Conservation (phyloP, 2,888 invertebrate genomes). For the Dastarcus helophoroides region DNA sequence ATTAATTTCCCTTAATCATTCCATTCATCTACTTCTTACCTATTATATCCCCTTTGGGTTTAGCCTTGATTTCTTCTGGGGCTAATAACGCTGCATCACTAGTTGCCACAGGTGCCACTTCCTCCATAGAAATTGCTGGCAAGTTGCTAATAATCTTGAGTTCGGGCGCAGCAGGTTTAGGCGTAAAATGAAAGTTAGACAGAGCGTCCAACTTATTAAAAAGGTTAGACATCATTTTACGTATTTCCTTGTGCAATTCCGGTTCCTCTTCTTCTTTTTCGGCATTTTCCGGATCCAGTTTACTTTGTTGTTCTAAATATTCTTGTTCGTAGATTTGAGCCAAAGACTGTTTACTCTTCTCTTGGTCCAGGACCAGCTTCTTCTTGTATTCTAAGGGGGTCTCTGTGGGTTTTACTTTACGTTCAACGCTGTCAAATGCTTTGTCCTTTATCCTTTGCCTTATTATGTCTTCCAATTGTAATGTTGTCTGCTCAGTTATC, state of each 20-base stretch:
- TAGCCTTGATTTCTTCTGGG: constrained; percentile 76
- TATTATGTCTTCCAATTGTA: constrained; percentile 84
- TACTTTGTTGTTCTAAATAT: constrained; percentile 57
- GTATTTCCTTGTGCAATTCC: constrained; percentile 67
- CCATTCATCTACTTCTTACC: constrained; percentile 18
- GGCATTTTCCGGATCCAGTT: constrained; percentile 41
- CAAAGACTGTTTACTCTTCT: constrained; percentile 87
- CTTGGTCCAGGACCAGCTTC: constrained; percentile 76
- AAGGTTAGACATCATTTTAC: constrained; percentile 58
- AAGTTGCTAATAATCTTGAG: constrained; percentile 82
- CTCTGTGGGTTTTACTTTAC: constrained; percentile 74
- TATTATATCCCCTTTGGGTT: constrained; percentile 43
- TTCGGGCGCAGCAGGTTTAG: constrained; percentile 75
- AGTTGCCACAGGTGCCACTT: constrained; percentile 83
- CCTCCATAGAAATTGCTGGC: constrained; percentile 87
- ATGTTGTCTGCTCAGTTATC: constrained; percentile 83
- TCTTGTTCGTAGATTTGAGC: constrained; percentile 91
- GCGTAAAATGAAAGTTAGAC: constrained; percentile 89
- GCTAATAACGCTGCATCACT: constrained; percentile 78
- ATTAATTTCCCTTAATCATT: constrained; percentile 1
- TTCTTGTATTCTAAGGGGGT: constrained; percentile 79
- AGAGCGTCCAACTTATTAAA: constrained; percentile 85
- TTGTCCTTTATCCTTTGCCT: constrained; percentile 82
- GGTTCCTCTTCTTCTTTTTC: constrained; percentile 56
- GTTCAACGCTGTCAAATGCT: constrained; percentile 87